These are phyloP conservation scores for Micronisus gabar DNA, from an alignment of 2,113 vertebrate species.

Conservation along the genomic window DNA sequence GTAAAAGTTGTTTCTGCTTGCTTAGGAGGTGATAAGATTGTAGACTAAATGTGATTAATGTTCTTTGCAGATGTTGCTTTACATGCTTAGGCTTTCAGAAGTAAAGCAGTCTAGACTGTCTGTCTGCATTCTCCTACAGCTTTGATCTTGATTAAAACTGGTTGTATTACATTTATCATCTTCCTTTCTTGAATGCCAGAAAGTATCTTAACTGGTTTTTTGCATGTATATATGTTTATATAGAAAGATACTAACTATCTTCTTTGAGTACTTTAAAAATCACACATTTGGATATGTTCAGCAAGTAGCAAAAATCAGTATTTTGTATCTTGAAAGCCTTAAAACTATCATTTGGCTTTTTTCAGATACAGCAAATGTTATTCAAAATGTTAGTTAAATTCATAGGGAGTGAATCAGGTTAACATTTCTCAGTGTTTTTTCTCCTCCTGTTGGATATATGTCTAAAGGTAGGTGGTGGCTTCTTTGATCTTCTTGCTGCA, in stretches of 20 bases:
- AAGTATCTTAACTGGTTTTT: neutral
- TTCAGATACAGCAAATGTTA: neutral
- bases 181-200: conserved; percentile 34
- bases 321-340: neutral
- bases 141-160: conserved; percentile 85
- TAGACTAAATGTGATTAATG: conserved; percentile 77
- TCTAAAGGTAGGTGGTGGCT: neutral
- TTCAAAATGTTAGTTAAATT: neutral
- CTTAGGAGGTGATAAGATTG: conserved; percentile 62
- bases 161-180: conserved; percentile 74
- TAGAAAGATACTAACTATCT: neutral
- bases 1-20: conserved; percentile 60
- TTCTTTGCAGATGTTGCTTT: conserved; percentile 80
- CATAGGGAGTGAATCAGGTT: neutral
- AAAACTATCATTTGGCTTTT: neutral
- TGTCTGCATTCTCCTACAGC: conserved; percentile 75
- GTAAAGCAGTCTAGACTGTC: conserved; percentile 78
- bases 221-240: neutral
- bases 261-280: neutral
- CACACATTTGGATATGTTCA: neutral
- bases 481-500: neutral
- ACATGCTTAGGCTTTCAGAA: conserved; percentile 73
- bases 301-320: neutral
- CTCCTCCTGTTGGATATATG: neutral
- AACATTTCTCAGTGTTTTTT: neutral